These are phyloP conservation scores for Eunapius fragilis DNA, from an alignment of 37 sponge, comb jelly and placozoan genomes.

Conservation along the genomic window DNA sequence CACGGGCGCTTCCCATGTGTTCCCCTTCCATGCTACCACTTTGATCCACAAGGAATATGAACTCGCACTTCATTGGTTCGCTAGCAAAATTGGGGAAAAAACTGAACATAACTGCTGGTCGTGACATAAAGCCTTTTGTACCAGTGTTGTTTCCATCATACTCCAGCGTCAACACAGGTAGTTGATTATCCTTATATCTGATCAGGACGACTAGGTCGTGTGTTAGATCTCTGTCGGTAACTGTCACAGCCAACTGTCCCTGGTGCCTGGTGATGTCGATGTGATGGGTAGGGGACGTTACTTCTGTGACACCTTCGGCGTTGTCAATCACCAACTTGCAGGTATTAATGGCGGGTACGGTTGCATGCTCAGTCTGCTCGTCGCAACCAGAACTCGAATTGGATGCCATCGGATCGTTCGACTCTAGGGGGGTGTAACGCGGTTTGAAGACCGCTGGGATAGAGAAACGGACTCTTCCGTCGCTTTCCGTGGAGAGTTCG, in stretches of 20 bases:
- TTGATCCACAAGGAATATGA: slow-evolving; percentile 72
- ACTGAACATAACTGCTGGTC: slow-evolving; percentile 58
- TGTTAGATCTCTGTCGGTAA: background rate
- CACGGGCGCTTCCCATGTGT: slow-evolving; percentile 58
- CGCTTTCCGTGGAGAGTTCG: slow-evolving; percentile 56
- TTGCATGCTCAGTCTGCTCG: background rate
- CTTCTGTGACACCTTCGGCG: slow-evolving; percentile 14
- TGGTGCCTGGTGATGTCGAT: background rate
- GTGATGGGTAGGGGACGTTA: slow-evolving; percentile 67
- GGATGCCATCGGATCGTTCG: slow-evolving; percentile 16
- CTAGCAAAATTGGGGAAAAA: slow-evolving; percentile 63
- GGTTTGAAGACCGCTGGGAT: slow-evolving; percentile 72
- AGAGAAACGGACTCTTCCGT: slow-evolving; percentile 55
- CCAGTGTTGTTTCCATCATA: background rate
- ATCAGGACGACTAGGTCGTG: slow-evolving; percentile 66
- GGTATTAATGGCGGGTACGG: slow-evolving; percentile 42
- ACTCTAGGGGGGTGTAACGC: slow-evolving; percentile 50
- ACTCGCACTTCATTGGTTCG: slow-evolving; percentile 57
- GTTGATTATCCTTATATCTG: slow-evolving; percentile 29
- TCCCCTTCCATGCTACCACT: slow-evolving; percentile 84
- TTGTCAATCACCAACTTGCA: slow-evolving; percentile 19
- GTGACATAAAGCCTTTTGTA: slow-evolving; percentile 30
- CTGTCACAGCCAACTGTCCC: background rate
- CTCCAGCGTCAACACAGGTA: slow-evolving; percentile 28
- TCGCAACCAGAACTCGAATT: background rate